Evolutionary conservation across 2,888 invertebrate genomes (phyloP).

Genomic region (Eudasyphora cyanicolor): DNA sequence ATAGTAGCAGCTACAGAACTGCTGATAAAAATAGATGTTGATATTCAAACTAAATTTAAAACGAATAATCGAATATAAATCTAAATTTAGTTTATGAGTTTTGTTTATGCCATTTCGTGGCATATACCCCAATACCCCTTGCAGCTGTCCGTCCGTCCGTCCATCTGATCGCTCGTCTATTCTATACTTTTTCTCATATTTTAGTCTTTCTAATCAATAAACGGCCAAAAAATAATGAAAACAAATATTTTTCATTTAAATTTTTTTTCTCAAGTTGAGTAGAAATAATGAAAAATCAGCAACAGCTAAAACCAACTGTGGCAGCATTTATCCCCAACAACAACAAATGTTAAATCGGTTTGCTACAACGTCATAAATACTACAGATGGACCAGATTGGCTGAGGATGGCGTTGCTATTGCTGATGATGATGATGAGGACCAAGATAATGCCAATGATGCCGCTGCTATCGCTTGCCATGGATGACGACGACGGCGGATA

Average conservation of each 20-base stretch:
- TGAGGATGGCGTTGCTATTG: neutral
- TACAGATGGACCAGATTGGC: slow-evolving; percentile 19
- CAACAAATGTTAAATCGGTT: slow-evolving; percentile 15
- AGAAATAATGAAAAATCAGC: neutral
- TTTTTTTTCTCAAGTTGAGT: neutral
- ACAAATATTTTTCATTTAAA: slow-evolving; percentile 51
- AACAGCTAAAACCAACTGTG: neutral
- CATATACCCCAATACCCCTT: neutral
- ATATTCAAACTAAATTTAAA: slow-evolving; percentile 61
- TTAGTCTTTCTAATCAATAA: slow-evolving; percentile 47
- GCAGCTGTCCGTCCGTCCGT: neutral
- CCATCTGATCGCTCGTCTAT: neutral
- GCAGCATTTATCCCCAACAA: too few relatives aligned
- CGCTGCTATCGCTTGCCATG: neutral
- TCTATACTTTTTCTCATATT: too few relatives aligned
- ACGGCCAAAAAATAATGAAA: slow-evolving; percentile 51
- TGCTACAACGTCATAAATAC: slow-evolving; percentile 51
- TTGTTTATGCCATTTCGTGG: slow-evolving; percentile 34
- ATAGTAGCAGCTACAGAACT: too few relatives aligned
- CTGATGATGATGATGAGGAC: neutral
- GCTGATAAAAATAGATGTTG: slow-evolving; percentile 48
- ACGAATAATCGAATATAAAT: slow-evolving; percentile 44
- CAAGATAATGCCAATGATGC: neutral
- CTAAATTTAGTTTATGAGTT: slow-evolving; percentile 61
- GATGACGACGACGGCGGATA: neutral